Evolutionary conservation across 2,113 vertebrate species (phyloP), one percentile per base, ranked within the genome.

Genomic region (Tursiops truncatus): DNA sequence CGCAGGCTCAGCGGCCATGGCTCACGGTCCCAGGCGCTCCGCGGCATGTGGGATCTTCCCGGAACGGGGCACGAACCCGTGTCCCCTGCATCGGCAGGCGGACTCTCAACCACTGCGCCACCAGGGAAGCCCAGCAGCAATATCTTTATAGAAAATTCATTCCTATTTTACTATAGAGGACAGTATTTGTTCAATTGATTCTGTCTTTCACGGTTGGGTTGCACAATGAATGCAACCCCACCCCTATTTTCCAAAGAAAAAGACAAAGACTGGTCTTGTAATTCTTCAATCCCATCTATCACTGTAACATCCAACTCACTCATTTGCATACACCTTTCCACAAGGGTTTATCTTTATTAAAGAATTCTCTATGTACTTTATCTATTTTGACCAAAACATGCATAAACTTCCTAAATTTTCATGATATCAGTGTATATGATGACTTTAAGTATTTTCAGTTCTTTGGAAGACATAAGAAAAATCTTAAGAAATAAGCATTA

Each of bases 391-490:
- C 17, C 56, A 93, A 82, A 93, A 77, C 14, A 0, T 82, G 2
- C 33, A 73, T 83, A 94, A 95, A 47, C 58, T 79, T 71, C 65
- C 71, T 89, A 21, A 88, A 89, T 14, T 44, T 95, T 89, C 38
- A 79, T 92, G 41, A 82, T 63, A 83, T 8, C 31, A 23, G 25
- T 58, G 2, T n/a, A 86, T 7, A 28, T 92, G 50, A 85, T 36
- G 17, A 89, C 91, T 97, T 95, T 77, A 89, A 96, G 91, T 53
- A 95, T 70, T 88, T 95, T 85, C 21, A 93, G 41, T 76, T 96
- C 62, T 86, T 95, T 95, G n/a, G 20, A 65, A 95, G 86, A 84
- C 15, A 47, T 71, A 95, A 63, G 13, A 68, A 71, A 92, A 73
- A 44, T 14, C 4, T 73, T 60, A 65, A 95, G 58, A 93, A 96